Base-by-base conservation (phyloP, 2,888 invertebrate species). In the Amblyjoppa proteus region DNA sequence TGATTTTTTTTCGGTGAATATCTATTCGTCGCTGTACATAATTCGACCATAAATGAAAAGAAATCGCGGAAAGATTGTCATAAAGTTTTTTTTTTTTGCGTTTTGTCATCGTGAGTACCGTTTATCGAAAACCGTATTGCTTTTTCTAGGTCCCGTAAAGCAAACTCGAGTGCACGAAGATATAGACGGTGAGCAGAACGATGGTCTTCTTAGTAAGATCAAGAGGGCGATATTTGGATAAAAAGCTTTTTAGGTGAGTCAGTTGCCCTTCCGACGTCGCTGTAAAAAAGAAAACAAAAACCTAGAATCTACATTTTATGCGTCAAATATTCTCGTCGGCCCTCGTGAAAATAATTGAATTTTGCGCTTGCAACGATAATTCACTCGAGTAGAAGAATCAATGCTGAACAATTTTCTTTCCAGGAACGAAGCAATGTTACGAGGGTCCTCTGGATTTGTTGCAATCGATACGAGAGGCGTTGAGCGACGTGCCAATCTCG, bases 401-500 rank as follows among this genome's bases (percentile, higher is more conserved):
- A 56, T 28, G 34, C 9, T 9, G 20, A 66, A n/a, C 74, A 28
- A 41, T 49, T 75, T 61, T 16, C 38, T 68, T 94, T 94, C 87
- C 94, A 97, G 97, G 97, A 93, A 96, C 95, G 89, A 97, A 96
- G 94, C 93, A 95, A 88, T 95, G 95, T 87, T 95, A 95, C 90
- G 94, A 95, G 49, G 96, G 96, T 88, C 95, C 96, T 7, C 94
- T 95, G 68, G 94, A 95, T 84, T 90, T 96, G 88, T 95, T 96
- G 88, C 95, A 96, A 87, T 95, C 96, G 6, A 95, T 97, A 85
- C 95, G 95, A 89, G 94, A 95, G 91, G 96, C 96, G 28, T 93
- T 97, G 83, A 95, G 94, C 90, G 95, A 95, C 88, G 95, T 49
- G 34, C 77, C 69, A 68, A 31, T 70, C 68, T 49, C 51, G 20